phyloP scores from a whole-genome alignment of 2,888 invertebrate species.

The Limnephilus auricula region DNA sequence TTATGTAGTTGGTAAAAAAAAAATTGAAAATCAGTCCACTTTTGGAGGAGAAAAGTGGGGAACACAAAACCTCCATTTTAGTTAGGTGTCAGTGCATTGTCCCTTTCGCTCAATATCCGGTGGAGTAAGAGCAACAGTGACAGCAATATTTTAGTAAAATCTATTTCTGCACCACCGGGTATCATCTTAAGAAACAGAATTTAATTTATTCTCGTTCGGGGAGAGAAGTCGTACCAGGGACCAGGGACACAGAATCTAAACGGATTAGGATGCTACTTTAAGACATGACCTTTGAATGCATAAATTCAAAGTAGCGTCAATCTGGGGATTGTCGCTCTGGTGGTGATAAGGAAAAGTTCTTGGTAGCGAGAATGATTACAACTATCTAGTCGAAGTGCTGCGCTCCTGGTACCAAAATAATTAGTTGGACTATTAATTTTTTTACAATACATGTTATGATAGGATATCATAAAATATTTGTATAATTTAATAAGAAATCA shows the following conservation, averaged over 20 bases:
- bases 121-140: too few relatives aligned
- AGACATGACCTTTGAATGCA: slow-evolving; percentile 30
- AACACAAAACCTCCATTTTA: too few relatives aligned
- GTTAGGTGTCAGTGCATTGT: too few relatives aligned
- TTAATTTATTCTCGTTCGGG: slow-evolving; percentile 41
- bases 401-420: background rate
- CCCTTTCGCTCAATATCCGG: too few relatives aligned
- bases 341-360: slow-evolving; percentile 16
- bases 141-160: too few relatives aligned
- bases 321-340: slow-evolving; percentile 19
- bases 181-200: slow-evolving; percentile 50
- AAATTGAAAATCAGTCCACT: too few relatives aligned
- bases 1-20: too few relatives aligned
- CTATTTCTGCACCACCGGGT: too few relatives aligned
- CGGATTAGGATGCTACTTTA: slow-evolving; percentile 34
- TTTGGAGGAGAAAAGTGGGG: too few relatives aligned
- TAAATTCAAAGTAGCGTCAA: slow-evolving; percentile 25
- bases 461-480: too few relatives aligned
- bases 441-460: too few relatives aligned
- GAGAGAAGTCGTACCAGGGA: slow-evolving; percentile 17
- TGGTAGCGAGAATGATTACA: background rate
- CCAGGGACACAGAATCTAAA: slow-evolving; percentile 22
- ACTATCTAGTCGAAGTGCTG: background rate
- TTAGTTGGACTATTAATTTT: background rate
- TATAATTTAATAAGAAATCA: too few relatives aligned